Conservation (phyloP, 1,140 invertebrate species). For the Bradysia coprophila region DNA sequence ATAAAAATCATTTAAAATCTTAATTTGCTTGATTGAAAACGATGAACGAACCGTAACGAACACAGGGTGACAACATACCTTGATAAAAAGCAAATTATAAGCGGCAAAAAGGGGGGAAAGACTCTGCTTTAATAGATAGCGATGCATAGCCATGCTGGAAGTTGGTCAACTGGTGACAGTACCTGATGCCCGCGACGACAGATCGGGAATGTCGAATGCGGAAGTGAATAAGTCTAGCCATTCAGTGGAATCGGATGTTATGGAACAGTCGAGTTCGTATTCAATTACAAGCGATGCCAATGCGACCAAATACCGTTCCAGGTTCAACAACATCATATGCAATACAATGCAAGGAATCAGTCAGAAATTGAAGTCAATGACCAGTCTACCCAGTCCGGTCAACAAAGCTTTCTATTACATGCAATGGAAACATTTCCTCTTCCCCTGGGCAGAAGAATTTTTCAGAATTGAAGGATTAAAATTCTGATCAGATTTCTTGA, state of each 20-base stretch:
- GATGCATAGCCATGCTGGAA: background rate
- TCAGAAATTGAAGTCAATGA: background rate
- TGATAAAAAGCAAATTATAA: no score
- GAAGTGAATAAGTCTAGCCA: background rate
- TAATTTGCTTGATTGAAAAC: no score
- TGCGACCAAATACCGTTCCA: background rate
- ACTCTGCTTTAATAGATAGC: no score
- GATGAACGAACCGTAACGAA: no score
- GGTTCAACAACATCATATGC: background rate
- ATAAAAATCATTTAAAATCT: no score
- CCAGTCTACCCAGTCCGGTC: background rate
- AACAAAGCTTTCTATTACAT: slow-evolving; percentile 12
- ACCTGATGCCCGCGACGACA: background rate
- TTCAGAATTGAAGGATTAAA: no score
- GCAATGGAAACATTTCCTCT: slow-evolving; percentile 18
- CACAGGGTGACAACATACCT: no score
- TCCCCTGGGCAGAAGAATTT: no score
- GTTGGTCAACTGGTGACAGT: background rate
- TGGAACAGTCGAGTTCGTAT: background rate
- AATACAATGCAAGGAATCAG: slow-evolving; percentile 1
- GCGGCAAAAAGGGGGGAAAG: no score
- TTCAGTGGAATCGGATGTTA: background rate
- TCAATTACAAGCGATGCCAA: background rate
- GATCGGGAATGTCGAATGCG: background rate
- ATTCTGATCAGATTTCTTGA: no score